phyloP scores from a whole-genome alignment of 1,140 invertebrate genomes.

The Camponotus pennsylvanicus region DNA sequence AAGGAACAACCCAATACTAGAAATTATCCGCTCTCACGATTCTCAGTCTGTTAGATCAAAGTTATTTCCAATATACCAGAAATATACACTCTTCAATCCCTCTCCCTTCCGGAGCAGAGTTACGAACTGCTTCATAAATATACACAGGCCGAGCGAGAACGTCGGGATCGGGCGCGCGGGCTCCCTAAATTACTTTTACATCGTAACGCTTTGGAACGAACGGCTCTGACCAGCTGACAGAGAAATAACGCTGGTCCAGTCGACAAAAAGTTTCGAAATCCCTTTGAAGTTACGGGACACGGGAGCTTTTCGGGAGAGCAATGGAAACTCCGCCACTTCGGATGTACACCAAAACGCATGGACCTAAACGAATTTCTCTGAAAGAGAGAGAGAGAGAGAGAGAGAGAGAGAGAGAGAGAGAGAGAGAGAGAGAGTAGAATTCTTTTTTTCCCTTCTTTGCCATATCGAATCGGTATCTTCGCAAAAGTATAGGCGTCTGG shows the following conservation, averaged over 20 bases:
- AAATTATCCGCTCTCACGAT: slow-evolving; percentile 33
- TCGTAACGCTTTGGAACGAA: slow-evolving; percentile 50
- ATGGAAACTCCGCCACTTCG: slow-evolving; percentile 44
- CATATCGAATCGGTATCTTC: slow-evolving; percentile 22
- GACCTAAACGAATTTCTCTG: slow-evolving; percentile 50
- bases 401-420: neutral
- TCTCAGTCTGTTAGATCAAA: slow-evolving; percentile 50
- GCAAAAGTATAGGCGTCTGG: slow-evolving; percentile 15
- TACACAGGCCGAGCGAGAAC: slow-evolving; percentile 35
- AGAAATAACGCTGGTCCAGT: slow-evolving; percentile 51
- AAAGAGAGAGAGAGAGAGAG: too few species aligned
- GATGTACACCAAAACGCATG: slow-evolving; percentile 36
- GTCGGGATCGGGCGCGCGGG: slow-evolving; percentile 11
- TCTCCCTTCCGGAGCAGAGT: neutral
- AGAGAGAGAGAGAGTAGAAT: neutral
- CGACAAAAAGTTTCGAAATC: slow-evolving; percentile 63
- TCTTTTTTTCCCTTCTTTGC: neutral
- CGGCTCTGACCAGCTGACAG: slow-evolving; percentile 49
- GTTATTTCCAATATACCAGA: slow-evolving; percentile 55
- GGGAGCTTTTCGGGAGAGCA: slow-evolving; percentile 37
- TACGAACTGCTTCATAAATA: slow-evolving; percentile 60
- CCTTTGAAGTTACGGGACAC: slow-evolving; percentile 61
- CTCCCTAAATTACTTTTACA: slow-evolving; percentile 63
- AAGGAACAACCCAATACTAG: neutral
- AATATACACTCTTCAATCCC: neutral